Conservation (phyloP, 2,797 vertebrate genomes). For the Columba guinea region DNA sequence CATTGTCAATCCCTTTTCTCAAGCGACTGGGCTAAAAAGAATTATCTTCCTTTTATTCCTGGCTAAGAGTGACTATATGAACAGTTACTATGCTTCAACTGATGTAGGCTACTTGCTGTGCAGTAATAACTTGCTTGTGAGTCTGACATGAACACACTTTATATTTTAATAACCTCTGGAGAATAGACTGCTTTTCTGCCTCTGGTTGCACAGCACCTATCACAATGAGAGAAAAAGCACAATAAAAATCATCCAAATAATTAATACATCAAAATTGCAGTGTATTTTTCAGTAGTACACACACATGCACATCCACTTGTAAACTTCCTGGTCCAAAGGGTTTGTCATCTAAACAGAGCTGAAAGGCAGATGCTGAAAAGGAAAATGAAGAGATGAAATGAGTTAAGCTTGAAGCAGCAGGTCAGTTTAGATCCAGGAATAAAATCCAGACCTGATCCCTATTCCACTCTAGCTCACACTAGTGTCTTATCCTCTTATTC, state of each 20-base stretch:
- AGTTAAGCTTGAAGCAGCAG: neutral
- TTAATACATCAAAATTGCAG: slow-evolving; percentile 7
- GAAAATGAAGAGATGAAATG: neutral
- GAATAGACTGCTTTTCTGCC: slow-evolving; percentile 21
- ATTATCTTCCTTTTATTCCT: slow-evolving; percentile 11
- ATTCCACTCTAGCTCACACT: neutral
- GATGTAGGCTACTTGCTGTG: slow-evolving; percentile 11
- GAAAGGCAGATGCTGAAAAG: slow-evolving; percentile 6
- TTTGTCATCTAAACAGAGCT: neutral
- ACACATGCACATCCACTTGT: neutral
- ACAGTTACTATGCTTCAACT: neutral
- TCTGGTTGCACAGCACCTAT: slow-evolving; percentile 4
- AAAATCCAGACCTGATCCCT: slow-evolving; percentile 1
- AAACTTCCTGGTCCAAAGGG: neutral
- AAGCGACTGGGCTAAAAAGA: neutral
- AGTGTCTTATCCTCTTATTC: neutral
- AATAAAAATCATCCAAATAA: slow-evolving; percentile 20
- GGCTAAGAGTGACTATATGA: neutral
- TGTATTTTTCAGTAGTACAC: neutral
- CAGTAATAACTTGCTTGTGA: slow-evolving; percentile 56
- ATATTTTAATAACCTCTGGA: slow-evolving; percentile 55
- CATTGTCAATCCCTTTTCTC: slow-evolving; percentile 26
- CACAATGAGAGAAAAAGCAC: slow-evolving; percentile 1
- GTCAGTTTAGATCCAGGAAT: neutral
- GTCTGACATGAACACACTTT: slow-evolving; percentile 27